Conservation (phyloP, 92 coral and sea anemone genomes). For the Phenganax subtilis region DNA sequence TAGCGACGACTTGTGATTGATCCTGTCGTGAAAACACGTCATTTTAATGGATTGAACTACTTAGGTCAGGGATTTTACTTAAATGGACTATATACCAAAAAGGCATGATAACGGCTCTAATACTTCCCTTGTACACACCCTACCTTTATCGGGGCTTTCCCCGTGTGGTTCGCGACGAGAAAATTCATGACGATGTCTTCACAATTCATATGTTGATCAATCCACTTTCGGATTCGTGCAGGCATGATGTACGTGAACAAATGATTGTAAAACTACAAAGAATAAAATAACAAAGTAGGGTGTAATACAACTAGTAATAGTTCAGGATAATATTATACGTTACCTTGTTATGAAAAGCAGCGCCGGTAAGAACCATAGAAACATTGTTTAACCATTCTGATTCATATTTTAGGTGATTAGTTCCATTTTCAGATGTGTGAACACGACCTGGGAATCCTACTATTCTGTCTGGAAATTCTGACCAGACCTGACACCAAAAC, state of each 20-base stretch:
- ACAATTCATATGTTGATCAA: conserved; percentile 95
- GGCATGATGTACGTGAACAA: conserved; percentile 98
- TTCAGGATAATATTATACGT: neutral
- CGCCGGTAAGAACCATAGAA: conserved; percentile 94
- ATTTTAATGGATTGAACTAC: too few relatives aligned
- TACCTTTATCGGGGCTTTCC: conserved; percentile 98
- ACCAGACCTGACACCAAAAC: conserved; percentile 61
- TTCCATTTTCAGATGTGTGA: conserved; percentile 64
- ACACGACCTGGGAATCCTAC: conserved; percentile 98
- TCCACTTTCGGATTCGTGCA: conserved; percentile 77
- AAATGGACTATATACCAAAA: too few relatives aligned
- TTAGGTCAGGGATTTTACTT: too few relatives aligned
- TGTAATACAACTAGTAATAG: neutral
- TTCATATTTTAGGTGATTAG: conserved; percentile 63
- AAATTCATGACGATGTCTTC: conserved; percentile 99
- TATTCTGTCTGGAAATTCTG: conserved; percentile 90
- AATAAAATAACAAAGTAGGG: neutral
- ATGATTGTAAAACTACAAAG: conserved; percentile 80
- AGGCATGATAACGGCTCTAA: too few relatives aligned
- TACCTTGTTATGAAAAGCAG: conserved; percentile 98
- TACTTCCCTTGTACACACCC: too few relatives aligned
- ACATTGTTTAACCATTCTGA: conserved; percentile 97
- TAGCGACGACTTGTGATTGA: too few relatives aligned
- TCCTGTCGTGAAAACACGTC: too few relatives aligned
- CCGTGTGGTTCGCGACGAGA: conserved; percentile 91